Evolutionary conservation across 2,888 invertebrate species (phyloP), one percentile per base, ranked within the genome.

Genomic region (Drosophila vallismaia): DNA sequence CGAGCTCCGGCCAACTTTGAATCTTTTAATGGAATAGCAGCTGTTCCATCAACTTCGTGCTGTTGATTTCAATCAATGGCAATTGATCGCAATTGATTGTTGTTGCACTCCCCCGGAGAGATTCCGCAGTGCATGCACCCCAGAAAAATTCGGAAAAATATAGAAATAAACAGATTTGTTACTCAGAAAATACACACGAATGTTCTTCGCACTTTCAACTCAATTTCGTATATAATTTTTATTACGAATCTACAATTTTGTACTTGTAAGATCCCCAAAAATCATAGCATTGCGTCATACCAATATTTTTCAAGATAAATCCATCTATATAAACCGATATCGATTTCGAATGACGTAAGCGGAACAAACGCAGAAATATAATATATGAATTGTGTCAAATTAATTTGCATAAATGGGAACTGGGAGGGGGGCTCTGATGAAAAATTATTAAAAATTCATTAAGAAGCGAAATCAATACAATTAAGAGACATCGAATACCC

Each of bases 81-180:
- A 87, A 86, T 82, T 82, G 79, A 70, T 71, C 72, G 62, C 42
- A 81, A 81, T 81, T 76, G 78, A 78, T 78, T 77, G 76, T 80
- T 86, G 54, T 71, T 70, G 72, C 62, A 56, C 66, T 63, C 63
- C 46, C 46, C 52, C 29, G 45, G 14, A 63, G n/a, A 64, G 63
- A 63, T 64, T 64, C 36, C 66, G 44, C 31, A 36, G 51, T 60
- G 49, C 19, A 24, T 29, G 63, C 50, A 28, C 64, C 50, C 44
- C 33, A 19, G 10, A 14, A 4, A 12, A 9, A 24, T 58, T 42
- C 19, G 8, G 0, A 42, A 59, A 46, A 48, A 59, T 55, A 44
- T 31, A 9, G 44, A 44, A 44, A 44, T 44, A 38, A 8, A 33
- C 8, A 33, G 1, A n/a, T 9, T 12, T 12, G 1, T 5, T 12